Conservation (phyloP, 2,888 invertebrate species). For the Xestia xanthographa region DNA sequence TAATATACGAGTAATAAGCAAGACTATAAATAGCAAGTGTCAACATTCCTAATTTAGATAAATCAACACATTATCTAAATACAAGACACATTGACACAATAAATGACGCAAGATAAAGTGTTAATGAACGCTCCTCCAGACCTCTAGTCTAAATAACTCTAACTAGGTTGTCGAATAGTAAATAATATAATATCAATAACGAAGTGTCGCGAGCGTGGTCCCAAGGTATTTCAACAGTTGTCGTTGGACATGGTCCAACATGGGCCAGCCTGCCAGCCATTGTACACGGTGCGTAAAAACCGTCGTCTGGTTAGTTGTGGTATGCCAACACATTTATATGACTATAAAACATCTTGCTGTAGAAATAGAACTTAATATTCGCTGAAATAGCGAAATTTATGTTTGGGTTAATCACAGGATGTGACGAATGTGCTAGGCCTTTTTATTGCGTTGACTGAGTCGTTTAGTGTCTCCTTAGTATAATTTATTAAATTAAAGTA, state of each 20-base stretch:
- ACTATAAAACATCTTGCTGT: conserved; percentile 43
- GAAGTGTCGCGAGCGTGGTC: conserved; percentile 31
- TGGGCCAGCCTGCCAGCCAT: conserved; percentile 29
- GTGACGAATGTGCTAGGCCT: conserved; percentile 20
- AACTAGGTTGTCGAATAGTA: conserved; percentile 48
- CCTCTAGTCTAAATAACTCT: conserved; percentile 47
- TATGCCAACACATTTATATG: conserved; percentile 56
- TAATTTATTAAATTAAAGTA: background rate
- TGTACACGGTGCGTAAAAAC: conserved; percentile 56
- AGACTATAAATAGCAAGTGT: conserved; percentile 36
- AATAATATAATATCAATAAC: conserved; percentile 49
- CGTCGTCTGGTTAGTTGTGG: conserved; percentile 45
- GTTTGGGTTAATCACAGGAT: conserved; percentile 47
- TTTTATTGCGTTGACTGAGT: conserved; percentile 34
- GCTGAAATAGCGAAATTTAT: conserved; percentile 29
- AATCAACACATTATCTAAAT: conserved; percentile 49
- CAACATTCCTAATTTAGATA: conserved; percentile 44
- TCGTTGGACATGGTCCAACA: conserved; percentile 63
- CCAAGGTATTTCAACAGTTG: conserved; percentile 55
- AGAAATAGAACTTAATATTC: conserved; percentile 44
- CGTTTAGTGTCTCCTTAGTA: conserved; percentile 10
- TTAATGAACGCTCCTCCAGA: conserved; percentile 51
- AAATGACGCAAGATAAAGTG: conserved; percentile 42
- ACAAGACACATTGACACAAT: conserved; percentile 51
- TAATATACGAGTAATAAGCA: background rate